phyloP scores from a whole-genome alignment of 1,140 invertebrate genomes.

The Patella vulgata region DNA sequence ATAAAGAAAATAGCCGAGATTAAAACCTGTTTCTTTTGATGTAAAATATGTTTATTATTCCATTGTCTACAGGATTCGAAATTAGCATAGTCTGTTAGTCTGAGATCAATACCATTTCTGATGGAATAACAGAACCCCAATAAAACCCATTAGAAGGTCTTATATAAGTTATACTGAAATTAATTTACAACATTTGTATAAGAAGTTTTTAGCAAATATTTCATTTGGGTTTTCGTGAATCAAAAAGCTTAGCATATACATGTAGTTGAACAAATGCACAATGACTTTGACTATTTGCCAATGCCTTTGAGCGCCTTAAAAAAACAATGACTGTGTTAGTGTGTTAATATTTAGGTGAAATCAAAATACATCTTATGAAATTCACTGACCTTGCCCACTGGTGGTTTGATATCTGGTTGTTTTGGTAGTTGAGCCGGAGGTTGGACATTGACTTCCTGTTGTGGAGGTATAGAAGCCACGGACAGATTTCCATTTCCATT shows the following conservation, averaged over 20 bases:
- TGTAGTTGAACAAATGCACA: too few relatives aligned
- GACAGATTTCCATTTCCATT: slow-evolving; percentile 20
- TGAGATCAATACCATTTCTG: neutral
- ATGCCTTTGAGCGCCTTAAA: too few relatives aligned
- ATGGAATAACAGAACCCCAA: neutral
- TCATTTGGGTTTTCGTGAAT: too few relatives aligned
- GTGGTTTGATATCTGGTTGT: slow-evolving; percentile 41
- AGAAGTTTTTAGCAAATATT: too few relatives aligned
- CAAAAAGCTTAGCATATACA: too few relatives aligned
- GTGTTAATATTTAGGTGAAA: too few relatives aligned
- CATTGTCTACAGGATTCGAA: neutral
- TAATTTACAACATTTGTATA: too few relatives aligned
- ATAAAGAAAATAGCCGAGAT: slow-evolving; percentile 3
- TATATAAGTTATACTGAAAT: too few relatives aligned
- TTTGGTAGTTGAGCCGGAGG: neutral
- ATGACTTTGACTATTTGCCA: too few relatives aligned
- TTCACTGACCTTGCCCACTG: slow-evolving; percentile 56
- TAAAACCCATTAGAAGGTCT: neutral
- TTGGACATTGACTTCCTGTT: slow-evolving; percentile 11
- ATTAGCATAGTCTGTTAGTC: neutral
- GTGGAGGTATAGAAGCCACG: slow-evolving; percentile 7
- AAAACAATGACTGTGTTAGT: too few relatives aligned
- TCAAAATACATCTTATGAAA: too few relatives aligned
- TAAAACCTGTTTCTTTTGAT: neutral
- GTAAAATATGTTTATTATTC: neutral